A percentile compares a stretch with the other conserved stretches of the same genome.
phyloP scores from a whole-genome alignment of 2,797 vertebrate genomes.

The Anguilla anguilla region DNA sequence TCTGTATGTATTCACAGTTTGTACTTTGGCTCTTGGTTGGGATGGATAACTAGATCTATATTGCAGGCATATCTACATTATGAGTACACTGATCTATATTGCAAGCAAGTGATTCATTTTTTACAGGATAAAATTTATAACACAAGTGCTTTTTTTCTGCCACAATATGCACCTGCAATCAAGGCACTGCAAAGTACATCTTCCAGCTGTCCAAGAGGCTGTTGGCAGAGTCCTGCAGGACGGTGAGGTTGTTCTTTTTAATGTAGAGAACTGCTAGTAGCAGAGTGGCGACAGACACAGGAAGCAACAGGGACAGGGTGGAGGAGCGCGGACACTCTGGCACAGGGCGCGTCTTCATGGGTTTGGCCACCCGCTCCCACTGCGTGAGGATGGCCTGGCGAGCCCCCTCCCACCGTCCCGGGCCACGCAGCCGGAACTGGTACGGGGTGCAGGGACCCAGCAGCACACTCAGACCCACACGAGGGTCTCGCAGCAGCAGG shows the following conservation, averaged over 20 bases:
- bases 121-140: not conserved
- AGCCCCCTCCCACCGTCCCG: constrained; percentile 78
- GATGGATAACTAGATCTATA: not conserved
- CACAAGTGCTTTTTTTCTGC: not conserved
- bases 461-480: constrained; percentile 66
- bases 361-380: constrained; percentile 69
- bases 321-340: constrained; percentile 33
- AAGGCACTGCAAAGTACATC: constrained; percentile 42
- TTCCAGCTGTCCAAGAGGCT: constrained; percentile 56
- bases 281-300: constrained; percentile 49
- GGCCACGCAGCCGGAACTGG: constrained; percentile 84
- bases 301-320: constrained; percentile 49
- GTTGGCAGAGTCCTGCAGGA: constrained; percentile 55
- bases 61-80: not conserved
- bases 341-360: constrained; percentile 71
- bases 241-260: constrained; percentile 41
- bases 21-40: not conserved
- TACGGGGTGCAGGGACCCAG: constrained; percentile 80
- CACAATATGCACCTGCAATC: not conserved
- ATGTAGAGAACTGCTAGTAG: constrained; percentile 50
- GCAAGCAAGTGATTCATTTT: not conserved
- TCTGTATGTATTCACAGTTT: not conserved
- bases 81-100: not conserved
- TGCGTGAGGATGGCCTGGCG: constrained; percentile 80
- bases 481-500: constrained; percentile 80